phyloP scores from a whole-genome alignment of 2,888 invertebrate genomes.

The Brenthis ino region DNA sequence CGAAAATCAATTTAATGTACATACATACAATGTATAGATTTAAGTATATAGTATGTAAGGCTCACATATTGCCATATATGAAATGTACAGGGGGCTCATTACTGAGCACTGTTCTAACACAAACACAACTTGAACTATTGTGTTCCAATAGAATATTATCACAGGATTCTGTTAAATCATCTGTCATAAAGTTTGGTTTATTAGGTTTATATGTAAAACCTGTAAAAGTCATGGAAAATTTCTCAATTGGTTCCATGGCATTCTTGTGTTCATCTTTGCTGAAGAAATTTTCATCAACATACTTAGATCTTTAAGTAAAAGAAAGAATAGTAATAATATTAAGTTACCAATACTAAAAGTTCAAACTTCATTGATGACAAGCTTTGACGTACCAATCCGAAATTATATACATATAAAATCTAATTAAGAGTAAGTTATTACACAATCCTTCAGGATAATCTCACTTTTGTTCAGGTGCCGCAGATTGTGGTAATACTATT shows the following conservation, averaged over 20 bases:
- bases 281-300: slow-evolving; percentile 3
- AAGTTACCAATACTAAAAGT: not conserved
- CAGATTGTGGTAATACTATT: slow-evolving; percentile 83
- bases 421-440: too few species aligned
- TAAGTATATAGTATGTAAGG: slow-evolving; percentile 3
- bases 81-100: slow-evolving; percentile 18
- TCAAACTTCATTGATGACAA: not conserved
- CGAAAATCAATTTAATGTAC: too few species aligned
- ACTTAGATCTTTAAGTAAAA: slow-evolving; percentile 21
- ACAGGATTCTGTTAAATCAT: slow-evolving; percentile 25
- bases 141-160: slow-evolving; percentile 17
- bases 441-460: slow-evolving; percentile 39
- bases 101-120: slow-evolving; percentile 8
- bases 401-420: too few species aligned
- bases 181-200: not conserved
- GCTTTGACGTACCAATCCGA: too few species aligned
- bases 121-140: slow-evolving; percentile 14
- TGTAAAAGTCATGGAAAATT: slow-evolving; percentile 31
- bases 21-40: not conserved
- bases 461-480: slow-evolving; percentile 69
- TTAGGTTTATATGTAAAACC: slow-evolving; percentile 35
- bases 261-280: slow-evolving; percentile 22
- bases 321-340: not conserved
- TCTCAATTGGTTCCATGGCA: slow-evolving; percentile 20
- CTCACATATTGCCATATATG: slow-evolving; percentile 25